Evolutionary conservation across 2,888 invertebrate genomes (phyloP).

Genomic region (Cryptus armator): DNA sequence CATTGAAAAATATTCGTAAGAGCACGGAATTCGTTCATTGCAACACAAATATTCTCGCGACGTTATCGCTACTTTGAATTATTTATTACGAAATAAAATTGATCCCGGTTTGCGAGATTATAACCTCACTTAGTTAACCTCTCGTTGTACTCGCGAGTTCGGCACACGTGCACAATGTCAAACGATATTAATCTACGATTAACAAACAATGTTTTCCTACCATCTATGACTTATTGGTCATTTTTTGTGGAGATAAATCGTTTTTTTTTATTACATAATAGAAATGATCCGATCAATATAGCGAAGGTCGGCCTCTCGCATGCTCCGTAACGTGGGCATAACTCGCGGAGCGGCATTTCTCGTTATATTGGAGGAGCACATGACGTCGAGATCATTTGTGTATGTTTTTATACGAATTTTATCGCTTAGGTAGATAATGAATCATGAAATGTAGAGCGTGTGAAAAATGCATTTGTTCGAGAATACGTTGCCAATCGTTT

Average conservation of each 20-base stretch:
- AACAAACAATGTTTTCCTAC: constrained; percentile 38
- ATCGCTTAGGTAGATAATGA: neutral
- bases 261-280: constrained; percentile 58
- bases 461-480: too few species aligned
- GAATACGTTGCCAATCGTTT: too few species aligned
- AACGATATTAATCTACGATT: constrained; percentile 5
- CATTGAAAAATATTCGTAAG: too few species aligned
- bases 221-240: constrained; percentile 45
- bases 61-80: neutral
- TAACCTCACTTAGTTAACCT: constrained; percentile 8
- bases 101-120: neutral
- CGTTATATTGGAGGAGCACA: neutral
- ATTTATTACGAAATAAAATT: neutral
- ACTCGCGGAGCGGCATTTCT: constrained; percentile 15
- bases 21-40: neutral
- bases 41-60: neutral
- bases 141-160: neutral
- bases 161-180: constrained; percentile 13
- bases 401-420: neutral
- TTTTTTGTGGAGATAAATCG: constrained; percentile 38
- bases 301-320: constrained; percentile 35
- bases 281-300: constrained; percentile 37
- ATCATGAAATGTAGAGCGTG: too few species aligned
- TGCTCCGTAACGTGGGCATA: constrained; percentile 33
- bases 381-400: neutral